Evolutionary conservation across 2,888 invertebrate genomes (phyloP).

Genomic region (Trissonchulus sp.): DNA sequence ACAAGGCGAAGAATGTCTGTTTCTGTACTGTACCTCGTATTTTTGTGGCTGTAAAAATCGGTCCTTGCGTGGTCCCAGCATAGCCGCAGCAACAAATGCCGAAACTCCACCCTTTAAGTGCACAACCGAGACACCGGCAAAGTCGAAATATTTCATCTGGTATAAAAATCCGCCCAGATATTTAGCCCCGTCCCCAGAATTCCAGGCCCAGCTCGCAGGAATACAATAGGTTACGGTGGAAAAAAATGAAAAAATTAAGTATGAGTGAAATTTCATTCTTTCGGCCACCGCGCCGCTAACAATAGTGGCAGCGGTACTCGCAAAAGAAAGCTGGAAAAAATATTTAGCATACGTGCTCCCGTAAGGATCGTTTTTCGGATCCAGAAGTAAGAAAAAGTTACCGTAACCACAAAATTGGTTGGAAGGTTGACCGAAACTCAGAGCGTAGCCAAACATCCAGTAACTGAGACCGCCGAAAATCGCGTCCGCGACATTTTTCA

Average conservation of each 20-base stretch:
- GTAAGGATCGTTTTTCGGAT: no score
- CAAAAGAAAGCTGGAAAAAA: constrained; percentile 76
- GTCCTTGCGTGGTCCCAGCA: constrained; percentile 76
- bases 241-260: constrained; percentile 58
- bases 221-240: constrained; percentile 85
- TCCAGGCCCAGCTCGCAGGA: constrained; percentile 63
- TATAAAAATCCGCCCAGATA: constrained; percentile 70
- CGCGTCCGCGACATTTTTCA: no score
- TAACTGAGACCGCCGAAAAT: no score
- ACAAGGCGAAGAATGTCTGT: no score
- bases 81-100: constrained; percentile 77
- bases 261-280: constrained; percentile 50
- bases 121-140: constrained; percentile 60
- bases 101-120: constrained; percentile 72
- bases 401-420: constrained; percentile 78
- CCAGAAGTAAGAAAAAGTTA: constrained; percentile 71
- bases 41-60: no score
- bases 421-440: no score
- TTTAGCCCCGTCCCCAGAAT: constrained; percentile 57
- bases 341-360: constrained; percentile 80
- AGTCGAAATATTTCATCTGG: constrained; percentile 50
- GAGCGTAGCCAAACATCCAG: no score
- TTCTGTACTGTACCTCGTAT: no score
- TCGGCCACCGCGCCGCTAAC: constrained; percentile 93
- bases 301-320: constrained; percentile 81